Evolutionary conservation across 23 tunicate species (phyloP), one percentile per base, ranked within the genome.

Genomic region (Halocynthia aurantium): DNA sequence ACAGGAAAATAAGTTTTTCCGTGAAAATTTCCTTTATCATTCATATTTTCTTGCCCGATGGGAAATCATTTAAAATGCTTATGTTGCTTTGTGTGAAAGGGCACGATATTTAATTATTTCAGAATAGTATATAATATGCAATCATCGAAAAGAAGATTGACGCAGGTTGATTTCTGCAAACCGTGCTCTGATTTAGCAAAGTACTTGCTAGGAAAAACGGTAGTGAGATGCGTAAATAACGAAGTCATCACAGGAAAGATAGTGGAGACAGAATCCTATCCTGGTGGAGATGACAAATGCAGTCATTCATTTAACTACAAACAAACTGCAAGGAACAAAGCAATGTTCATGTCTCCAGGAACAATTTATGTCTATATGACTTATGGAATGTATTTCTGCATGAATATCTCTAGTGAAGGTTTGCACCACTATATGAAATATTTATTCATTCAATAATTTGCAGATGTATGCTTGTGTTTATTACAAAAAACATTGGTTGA

Each of bases 341-440:
- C 90, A 18, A 85, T 85, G 90, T 85, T 85, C 52, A 85, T 85
- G 90, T 73, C 80, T 51, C 84, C 90, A 7, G 90, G 90, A 31
- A 85, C 90, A 7, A 7, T 85, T 51, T 85, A 85, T 62, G 90
- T 85, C 31, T 85, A 85, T 64, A 54, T 80, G 81, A 85, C 90
- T 49, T 85, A 85, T 50, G 90, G 90, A 73, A 80, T 85, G 84
- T 80, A 85, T 50, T 57, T 61, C 50, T 85, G 90, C 90, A 85
- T 80, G 90, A 85, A 85, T 80, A 85, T 85, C 10, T 80, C 90
- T 20, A 70, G 82, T 17, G 60, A 17, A 80, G 90, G 90, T 85
- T 55, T 13, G 8, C 7, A n/a, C 53, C 4, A 13, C 57, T 75
- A 67, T 2, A 15, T 67, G 11, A 5, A 2, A 11, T 67, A 12